phyloP scores from a whole-genome alignment of 1,140 invertebrate genomes.

The Diorhabda carinulata region DNA sequence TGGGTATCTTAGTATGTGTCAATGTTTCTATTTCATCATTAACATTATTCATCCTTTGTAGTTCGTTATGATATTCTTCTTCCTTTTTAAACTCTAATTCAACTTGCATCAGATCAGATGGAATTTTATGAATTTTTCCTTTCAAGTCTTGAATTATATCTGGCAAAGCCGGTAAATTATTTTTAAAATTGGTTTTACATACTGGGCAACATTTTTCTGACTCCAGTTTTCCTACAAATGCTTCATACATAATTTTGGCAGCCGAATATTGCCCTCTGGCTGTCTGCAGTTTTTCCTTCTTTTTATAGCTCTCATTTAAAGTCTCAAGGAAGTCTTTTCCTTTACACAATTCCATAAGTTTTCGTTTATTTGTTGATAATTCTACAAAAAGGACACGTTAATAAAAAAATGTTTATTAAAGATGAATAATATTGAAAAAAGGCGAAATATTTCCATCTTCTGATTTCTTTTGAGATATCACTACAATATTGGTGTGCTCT shows the following conservation, averaged over 20 bases:
- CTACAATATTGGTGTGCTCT: too few species aligned
- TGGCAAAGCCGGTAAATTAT: conserved; percentile 25
- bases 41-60: conserved; percentile 38
- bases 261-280: conserved; percentile 48
- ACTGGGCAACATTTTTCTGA: conserved; percentile 42
- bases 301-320: conserved; percentile 40
- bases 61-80: conserved; percentile 36
- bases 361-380: conserved; percentile 38
- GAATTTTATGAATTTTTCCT: conserved; percentile 52
- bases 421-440: too few species aligned
- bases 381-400: conserved; percentile 24
- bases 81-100: conserved; percentile 43
- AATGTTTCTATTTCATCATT: conserved; percentile 36
- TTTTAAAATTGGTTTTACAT: conserved; percentile 40
- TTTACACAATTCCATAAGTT: conserved; percentile 47
- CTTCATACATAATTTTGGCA: conserved; percentile 49
- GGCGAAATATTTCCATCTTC: too few species aligned
- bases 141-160: conserved; percentile 47
- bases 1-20: conserved; percentile 25
- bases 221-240: conserved; percentile 42
- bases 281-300: conserved; percentile 48
- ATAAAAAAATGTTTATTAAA: too few species aligned
- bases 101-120: conserved; percentile 40
- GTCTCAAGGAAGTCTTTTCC: conserved; percentile 44
- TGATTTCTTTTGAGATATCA: too few species aligned